phyloP scores from a whole-genome alignment of 2,797 vertebrate genomes.

The Acanthornis magna region DNA sequence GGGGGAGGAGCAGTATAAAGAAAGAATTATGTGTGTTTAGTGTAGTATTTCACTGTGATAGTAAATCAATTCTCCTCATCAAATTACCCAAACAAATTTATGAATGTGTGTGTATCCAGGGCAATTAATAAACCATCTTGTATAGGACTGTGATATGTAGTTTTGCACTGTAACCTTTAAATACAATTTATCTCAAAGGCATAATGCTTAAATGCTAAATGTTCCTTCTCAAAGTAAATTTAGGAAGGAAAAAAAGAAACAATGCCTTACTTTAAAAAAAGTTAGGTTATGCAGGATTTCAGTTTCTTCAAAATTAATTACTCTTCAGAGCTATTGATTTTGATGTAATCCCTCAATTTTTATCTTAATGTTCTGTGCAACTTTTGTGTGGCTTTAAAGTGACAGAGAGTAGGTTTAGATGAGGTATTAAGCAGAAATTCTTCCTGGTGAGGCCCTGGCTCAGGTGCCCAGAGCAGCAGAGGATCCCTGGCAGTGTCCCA shows the following conservation, averaged over 20 bases:
- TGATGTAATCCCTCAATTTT: neutral
- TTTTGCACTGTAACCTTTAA: constrained; percentile 14
- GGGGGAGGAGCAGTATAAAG: neutral
- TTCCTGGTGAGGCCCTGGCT: neutral
- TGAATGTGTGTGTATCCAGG: neutral
- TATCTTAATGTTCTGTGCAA: neutral
- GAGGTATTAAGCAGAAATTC: rapidly evolving
- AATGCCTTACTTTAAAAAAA: neutral
- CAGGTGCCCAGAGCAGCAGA: neutral
- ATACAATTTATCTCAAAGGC: neutral
- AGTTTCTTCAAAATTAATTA: neutral
- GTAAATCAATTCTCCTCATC: constrained; percentile 30
- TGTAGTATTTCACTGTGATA: neutral
- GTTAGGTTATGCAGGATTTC: neutral
- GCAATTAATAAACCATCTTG: constrained; percentile 24
- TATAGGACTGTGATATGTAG: neutral
- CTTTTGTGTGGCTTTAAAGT: neutral
- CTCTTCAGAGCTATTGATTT: neutral
- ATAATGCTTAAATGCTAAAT: neutral
- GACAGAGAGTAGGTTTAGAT: neutral
- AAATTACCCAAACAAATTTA: constrained; percentile 24
- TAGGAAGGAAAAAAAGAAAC: neutral
- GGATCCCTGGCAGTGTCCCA: neutral
- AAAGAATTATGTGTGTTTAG: neutral
- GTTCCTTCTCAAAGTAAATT: neutral